Conservation (phyloP, 2,797 vertebrate species). For the Pseudochromis fuscus region DNA sequence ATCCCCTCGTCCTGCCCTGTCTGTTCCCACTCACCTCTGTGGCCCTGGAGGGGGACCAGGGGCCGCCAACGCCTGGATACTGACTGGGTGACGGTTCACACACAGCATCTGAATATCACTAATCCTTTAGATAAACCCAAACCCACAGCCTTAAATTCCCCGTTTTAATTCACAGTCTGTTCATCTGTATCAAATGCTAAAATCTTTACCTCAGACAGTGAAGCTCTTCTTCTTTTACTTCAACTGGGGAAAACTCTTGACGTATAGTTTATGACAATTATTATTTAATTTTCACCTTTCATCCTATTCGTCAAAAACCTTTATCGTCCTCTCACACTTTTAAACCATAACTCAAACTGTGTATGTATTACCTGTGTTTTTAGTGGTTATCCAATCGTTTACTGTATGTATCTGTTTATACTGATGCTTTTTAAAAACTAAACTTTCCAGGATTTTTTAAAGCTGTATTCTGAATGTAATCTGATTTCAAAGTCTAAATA, state of each 20-base stretch:
- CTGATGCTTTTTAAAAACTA: too few species aligned
- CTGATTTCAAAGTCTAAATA: too few species aligned
- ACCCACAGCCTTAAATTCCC: not conserved
- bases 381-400: not conserved
- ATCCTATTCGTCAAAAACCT: not conserved
- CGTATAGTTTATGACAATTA: too few species aligned
- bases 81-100: conserved; percentile 43
- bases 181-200: conserved; percentile 4
- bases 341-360: not conserved
- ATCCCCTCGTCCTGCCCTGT: conserved; percentile 56
- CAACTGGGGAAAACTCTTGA: not conserved
- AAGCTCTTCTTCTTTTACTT: not conserved
- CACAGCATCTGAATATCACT: conserved; percentile 42
- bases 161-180: conserved; percentile 12
- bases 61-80: conserved; percentile 46
- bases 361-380: not conserved
- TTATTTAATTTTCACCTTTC: not conserved
- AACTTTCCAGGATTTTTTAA: too few species aligned
- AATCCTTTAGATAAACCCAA: conserved; percentile 43
- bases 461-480: not conserved
- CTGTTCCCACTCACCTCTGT: conserved; percentile 70
- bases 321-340: not conserved
- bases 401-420: too few species aligned
- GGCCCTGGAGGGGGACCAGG: conserved; percentile 53
- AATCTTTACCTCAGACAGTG: not conserved